phyloP scores from a whole-genome alignment of 1,140 invertebrate genomes.

The Drosophila funebris region DNA sequence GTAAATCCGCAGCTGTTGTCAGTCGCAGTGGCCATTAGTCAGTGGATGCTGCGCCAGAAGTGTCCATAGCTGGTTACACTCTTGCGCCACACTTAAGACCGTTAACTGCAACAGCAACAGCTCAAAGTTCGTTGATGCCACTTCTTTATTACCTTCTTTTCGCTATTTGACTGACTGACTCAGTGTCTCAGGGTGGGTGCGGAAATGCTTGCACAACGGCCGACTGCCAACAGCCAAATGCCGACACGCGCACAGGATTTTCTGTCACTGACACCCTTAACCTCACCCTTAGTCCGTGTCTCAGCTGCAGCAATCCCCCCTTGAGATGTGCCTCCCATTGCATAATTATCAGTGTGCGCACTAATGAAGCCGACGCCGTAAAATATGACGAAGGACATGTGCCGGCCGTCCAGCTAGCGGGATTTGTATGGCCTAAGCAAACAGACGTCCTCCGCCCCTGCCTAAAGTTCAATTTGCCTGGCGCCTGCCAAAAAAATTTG shows the following conservation, averaged over 20 bases:
- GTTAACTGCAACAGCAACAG: conserved; percentile 79
- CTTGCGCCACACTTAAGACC: conserved; percentile 40
- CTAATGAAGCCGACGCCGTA: conserved; percentile 67
- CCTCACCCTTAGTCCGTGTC: conserved; percentile 3
- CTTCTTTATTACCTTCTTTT: conserved; percentile 23
- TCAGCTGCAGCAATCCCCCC: conserved; percentile 62
- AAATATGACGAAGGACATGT: conserved; percentile 68
- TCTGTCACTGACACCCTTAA: conserved; percentile 54
- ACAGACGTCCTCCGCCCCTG: neutral
- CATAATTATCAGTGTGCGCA: conserved; percentile 74
- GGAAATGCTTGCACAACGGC: conserved; percentile 78
- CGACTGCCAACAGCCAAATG: conserved; percentile 60
- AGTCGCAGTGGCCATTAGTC: conserved; percentile 34
- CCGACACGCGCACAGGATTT: conserved; percentile 76
- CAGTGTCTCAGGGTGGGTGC: conserved; percentile 22
- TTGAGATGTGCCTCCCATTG: conserved; percentile 27
- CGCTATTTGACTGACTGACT: conserved; percentile 18
- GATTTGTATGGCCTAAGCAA: conserved; percentile 46
- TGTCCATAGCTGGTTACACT: conserved; percentile 37
- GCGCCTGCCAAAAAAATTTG: conserved; percentile 37
- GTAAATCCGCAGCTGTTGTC: conserved; percentile 60
- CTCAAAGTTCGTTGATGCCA: conserved; percentile 46
- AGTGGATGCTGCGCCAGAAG: conserved; percentile 54
- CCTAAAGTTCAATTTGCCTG: conserved; percentile 36
- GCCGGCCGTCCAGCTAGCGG: conserved; percentile 22